These are phyloP conservation scores for Serilophus lunatus DNA, from an alignment of 2,113 vertebrate genomes.

Conservation along the genomic window DNA sequence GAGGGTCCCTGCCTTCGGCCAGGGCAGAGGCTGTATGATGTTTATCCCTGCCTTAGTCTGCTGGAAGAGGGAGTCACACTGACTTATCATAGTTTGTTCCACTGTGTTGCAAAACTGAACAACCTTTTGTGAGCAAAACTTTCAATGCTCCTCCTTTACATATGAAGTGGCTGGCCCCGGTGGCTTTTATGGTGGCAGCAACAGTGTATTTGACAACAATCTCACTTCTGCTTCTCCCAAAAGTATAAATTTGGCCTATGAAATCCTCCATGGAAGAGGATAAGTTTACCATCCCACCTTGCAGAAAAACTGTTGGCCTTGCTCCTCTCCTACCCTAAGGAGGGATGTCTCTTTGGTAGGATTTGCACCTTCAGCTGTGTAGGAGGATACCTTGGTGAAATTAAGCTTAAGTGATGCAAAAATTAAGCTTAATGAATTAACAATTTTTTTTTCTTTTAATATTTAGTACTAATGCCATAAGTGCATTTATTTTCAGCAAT, in stretches of 20 bases:
- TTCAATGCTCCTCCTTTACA: neutral
- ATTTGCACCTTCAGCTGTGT: neutral
- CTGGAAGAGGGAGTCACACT: neutral
- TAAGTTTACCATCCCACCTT: neutral
- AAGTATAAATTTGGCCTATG: neutral
- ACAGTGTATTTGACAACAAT: neutral
- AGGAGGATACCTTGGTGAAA: neutral
- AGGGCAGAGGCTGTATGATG: neutral
- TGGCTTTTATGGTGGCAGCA: neutral
- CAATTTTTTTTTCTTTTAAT: neutral
- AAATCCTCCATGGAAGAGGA: neutral
- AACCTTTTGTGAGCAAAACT: neutral
- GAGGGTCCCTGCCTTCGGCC: too few relatives aligned
- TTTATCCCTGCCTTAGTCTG: neutral
- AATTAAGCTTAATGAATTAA: neutral
- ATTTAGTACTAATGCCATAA: neutral
- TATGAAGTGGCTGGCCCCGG: neutral
- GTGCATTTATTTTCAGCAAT: neutral
- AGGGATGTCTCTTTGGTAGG: neutral
- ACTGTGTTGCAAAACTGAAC: neutral
- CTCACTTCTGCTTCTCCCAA: neutral
- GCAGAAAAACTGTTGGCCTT: neutral
- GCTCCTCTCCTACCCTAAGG: neutral
- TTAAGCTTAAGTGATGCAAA: neutral
- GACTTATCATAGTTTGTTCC: neutral